Percentiles rank a stretch among this genome's conserved stretches.
phyloP scores from a whole-genome alignment of 1,140 invertebrate species.

The Leptopilina boulardi region DNA sequence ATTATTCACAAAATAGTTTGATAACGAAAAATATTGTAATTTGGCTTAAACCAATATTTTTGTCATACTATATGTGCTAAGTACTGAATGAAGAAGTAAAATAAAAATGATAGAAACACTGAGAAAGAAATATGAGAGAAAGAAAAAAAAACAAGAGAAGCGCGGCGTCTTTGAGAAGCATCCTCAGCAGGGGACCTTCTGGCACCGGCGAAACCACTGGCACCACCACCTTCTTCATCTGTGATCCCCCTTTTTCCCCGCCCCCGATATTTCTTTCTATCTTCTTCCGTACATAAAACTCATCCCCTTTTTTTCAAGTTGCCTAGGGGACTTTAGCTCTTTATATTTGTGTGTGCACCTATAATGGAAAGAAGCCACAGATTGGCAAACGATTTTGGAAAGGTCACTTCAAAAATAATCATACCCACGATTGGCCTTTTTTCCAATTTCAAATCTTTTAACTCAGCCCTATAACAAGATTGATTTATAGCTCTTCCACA shows the following conservation, averaged over 20 bases:
- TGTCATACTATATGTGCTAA: too few relatives aligned
- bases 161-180: slow-evolving; percentile 64
- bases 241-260: slow-evolving; percentile 36
- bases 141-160: slow-evolving; percentile 45
- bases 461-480: slow-evolving; percentile 30
- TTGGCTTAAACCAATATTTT: too few relatives aligned
- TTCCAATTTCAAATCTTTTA: slow-evolving; percentile 5
- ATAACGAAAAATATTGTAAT: too few relatives aligned
- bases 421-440: slow-evolving; percentile 39
- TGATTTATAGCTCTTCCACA: slow-evolving; percentile 46
- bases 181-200: slow-evolving; percentile 61
- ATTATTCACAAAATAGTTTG: too few relatives aligned
- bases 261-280: slow-evolving; percentile 45
- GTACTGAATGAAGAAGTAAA: slow-evolving; percentile 17
- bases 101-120: slow-evolving; percentile 20
- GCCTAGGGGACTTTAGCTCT: slow-evolving; percentile 42
- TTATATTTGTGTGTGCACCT: slow-evolving; percentile 38
- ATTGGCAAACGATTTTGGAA: slow-evolving; percentile 26
- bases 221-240: slow-evolving; percentile 39
- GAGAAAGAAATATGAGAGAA: slow-evolving; percentile 42
- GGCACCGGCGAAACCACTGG: slow-evolving; percentile 62
- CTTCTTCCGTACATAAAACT: neutral
- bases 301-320: slow-evolving; percentile 41
- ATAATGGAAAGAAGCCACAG: slow-evolving; percentile 37
- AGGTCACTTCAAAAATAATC: slow-evolving; percentile 38